phyloP scores from a whole-genome alignment of 2,113 vertebrate species.

The Argyrosomus japonicus region DNA sequence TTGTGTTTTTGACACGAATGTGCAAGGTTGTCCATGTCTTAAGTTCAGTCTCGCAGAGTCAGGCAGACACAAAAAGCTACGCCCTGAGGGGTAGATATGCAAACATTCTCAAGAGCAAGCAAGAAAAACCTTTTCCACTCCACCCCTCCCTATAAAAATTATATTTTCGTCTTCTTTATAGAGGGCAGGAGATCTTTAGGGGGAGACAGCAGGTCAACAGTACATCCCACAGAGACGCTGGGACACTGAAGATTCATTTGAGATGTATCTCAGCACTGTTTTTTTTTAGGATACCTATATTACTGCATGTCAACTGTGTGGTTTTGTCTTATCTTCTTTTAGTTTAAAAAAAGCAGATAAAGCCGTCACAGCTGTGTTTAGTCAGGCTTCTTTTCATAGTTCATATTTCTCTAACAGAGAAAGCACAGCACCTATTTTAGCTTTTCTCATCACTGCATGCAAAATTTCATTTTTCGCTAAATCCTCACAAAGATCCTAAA shows the following conservation, averaged over 20 bases:
- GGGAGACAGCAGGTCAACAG: too few species aligned
- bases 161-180: background rate
- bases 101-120: background rate
- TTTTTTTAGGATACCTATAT: too few species aligned
- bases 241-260: too few species aligned
- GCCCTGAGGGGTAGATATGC: background rate
- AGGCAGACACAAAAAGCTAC: background rate
- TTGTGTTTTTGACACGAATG: constrained; percentile 19
- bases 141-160: too few species aligned
- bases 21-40: constrained; percentile 1
- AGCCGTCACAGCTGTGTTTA: background rate
- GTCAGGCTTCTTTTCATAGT: background rate
- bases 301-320: too few species aligned
- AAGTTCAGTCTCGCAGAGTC: background rate
- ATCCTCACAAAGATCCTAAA: constrained; percentile 47
- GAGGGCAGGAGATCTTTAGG: too few species aligned
- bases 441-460: constrained; percentile 50
- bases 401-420: background rate
- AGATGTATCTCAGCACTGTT: too few species aligned
- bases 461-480: constrained; percentile 33
- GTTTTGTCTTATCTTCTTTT: background rate
- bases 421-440: constrained; percentile 20
- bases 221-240: too few species aligned
- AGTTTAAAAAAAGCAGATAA: background rate
- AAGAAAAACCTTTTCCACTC: background rate